Evolutionary conservation across 2,113 vertebrate species (phyloP), one percentile per base, ranked within the genome.

Genomic region (Himantopus leucocephalus): DNA sequence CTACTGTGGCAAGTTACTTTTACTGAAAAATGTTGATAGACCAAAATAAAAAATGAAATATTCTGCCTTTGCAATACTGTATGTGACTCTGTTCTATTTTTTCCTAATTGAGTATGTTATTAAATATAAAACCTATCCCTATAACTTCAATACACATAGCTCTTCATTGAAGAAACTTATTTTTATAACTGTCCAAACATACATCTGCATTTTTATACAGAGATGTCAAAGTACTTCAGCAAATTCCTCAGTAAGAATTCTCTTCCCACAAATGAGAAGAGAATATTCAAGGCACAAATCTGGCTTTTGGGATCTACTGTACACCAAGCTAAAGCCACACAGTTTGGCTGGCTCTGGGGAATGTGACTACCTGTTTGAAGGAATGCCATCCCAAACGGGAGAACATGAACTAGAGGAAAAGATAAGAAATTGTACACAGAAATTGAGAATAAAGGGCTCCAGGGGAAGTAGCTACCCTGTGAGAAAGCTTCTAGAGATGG

Each of bases 281-380:
- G 22, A 66, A 34, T 16, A 35, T 19, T 15, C 5, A 87, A 67
- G 24, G 16, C 0, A 0, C 0, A 0, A 79, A 32, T 72, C 19
- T 90, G 60, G 26, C 17, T 82, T 24, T 82, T 63, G 52, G 32
- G 32, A 55, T 22, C 18, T 68, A 22, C 30, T 39, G 10, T 52
- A 55, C 14, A 70, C 6, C 4, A 66, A 34, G 23, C 2, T 74
- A 18, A 90, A 84, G 12, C 81, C 63, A 72, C 39, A 55, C 11
- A 47, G 3, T 73, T 80, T 93, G 14, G 21, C 68, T 79, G 26
- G 20, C 7, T 60, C 53, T 48, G n/a, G 7, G 22, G 12, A 34
- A 39, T 3, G 10, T 16, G 53, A 41, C 55, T 58, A 27, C n/a
- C 17, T 55, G 4, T 67, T 53, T 68, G 62, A 79, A 39, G 56